A percentile compares a stretch with the other conserved stretches of the same genome.
phyloP scores from a whole-genome alignment of 1,140 invertebrate genomes.

The Goniozus legneri region DNA sequence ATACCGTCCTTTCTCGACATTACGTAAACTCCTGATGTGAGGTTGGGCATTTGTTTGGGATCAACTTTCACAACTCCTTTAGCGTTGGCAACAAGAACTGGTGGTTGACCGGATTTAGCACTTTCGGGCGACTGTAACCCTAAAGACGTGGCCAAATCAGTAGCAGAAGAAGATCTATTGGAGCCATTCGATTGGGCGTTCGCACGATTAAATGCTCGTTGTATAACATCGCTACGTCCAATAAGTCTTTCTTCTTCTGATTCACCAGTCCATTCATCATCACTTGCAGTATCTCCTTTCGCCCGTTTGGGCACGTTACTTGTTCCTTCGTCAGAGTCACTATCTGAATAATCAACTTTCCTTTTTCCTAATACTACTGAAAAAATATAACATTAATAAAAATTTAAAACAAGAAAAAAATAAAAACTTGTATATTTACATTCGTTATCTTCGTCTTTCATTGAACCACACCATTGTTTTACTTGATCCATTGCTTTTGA shows the following conservation, averaged over 20 bases:
- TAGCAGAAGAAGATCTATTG: conserved; percentile 33
- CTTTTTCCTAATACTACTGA: conserved; percentile 42
- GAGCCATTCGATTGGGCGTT: conserved; percentile 47
- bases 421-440: conserved; percentile 24
- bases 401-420: not conserved
- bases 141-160: conserved; percentile 35
- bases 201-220: conserved; percentile 47
- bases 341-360: conserved; percentile 45
- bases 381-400: not conserved
- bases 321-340: conserved; percentile 53
- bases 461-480: conserved; percentile 75
- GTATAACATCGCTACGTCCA: conserved; percentile 47
- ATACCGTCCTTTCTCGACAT: conserved; percentile 73
- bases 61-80: conserved; percentile 73
- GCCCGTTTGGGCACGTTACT: conserved; percentile 51
- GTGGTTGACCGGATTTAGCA: conserved; percentile 37
- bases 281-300: conserved; percentile 52
- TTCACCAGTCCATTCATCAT: conserved; percentile 52
- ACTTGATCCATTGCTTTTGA: conserved; percentile 78
- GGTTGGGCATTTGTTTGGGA: conserved; percentile 68
- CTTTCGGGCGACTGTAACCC: conserved; percentile 31
- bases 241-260: conserved; percentile 47
- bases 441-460: conserved; percentile 60
- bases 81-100: conserved; percentile 61
- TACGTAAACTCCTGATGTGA: conserved; percentile 66